These are phyloP conservation scores for Trachurus trachurus DNA, from an alignment of 2,797 vertebrate species.

Conservation along the genomic window DNA sequence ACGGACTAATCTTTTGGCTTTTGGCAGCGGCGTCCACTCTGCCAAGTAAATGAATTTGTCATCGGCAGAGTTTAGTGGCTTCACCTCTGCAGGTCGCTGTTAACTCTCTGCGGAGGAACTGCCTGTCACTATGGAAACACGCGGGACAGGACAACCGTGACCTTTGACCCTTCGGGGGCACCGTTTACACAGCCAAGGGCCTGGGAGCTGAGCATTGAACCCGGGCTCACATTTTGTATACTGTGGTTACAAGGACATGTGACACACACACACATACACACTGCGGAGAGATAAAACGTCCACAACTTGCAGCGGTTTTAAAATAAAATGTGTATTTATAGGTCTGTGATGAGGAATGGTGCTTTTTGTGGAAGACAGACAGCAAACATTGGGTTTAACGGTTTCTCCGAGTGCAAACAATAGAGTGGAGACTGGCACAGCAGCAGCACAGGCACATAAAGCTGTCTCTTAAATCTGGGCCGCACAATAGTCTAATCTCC, in stretches of 20 bases:
- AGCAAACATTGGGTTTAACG: conserved; percentile 17
- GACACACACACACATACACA: background rate
- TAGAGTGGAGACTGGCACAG: conserved; percentile 18
- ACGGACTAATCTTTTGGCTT: conserved; percentile 20
- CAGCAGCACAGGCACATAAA: conserved; percentile 56
- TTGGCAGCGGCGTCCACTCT: background rate
- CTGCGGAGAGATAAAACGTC: background rate
- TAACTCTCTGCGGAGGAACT: conserved; percentile 12
- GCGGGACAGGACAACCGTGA: conserved; percentile 30
- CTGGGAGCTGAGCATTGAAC: conserved; percentile 56
- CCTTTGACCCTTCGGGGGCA: conserved; percentile 44
- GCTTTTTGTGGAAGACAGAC: background rate
- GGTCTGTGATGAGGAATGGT: conserved; percentile 5
- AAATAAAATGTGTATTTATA: conserved; percentile 20
- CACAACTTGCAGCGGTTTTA: background rate
- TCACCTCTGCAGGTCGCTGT: conserved; percentile 29
- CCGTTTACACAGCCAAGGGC: conserved; percentile 42
- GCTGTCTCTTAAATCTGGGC: conserved; percentile 73
- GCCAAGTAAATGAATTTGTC: conserved; percentile 47
- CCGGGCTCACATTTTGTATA: conserved; percentile 20
- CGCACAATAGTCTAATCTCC: conserved; percentile 62
- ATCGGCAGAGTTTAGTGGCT: conserved; percentile 32
- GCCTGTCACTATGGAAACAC: conserved; percentile 49
- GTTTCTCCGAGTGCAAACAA: conserved; percentile 49
- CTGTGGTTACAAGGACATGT: background rate